A percentile compares a stretch with the other conserved stretches of the same genome.
Evolutionary conservation across 2,113 vertebrate genomes (phyloP).

Genomic region (Aepyceros melampus): DNA sequence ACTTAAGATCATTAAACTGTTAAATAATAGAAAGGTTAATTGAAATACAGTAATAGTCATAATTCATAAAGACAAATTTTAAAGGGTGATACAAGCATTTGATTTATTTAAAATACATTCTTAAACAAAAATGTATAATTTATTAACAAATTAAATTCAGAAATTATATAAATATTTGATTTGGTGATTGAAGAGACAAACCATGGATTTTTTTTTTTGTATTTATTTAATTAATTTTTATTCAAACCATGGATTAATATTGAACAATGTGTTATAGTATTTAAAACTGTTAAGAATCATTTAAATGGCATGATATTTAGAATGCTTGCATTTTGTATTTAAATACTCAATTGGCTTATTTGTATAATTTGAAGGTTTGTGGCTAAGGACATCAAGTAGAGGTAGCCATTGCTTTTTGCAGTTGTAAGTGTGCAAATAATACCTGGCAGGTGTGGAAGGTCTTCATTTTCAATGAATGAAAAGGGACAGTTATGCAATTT

Average conservation of each 20-base stretch:
- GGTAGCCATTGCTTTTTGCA: not conserved
- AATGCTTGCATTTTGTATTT: conserved; percentile 7
- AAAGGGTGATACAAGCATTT: not conserved
- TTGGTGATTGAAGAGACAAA: conserved; percentile 16
- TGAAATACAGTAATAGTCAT: conserved; percentile 20
- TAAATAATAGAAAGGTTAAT: conserved; percentile 43
- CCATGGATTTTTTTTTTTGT: too few relatives aligned
- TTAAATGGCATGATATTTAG: not conserved
- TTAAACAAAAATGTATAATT: conserved; percentile 39
- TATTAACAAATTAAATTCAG: conserved; percentile 33
- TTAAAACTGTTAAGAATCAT: conserved; percentile 6
- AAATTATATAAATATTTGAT: conserved; percentile 50
- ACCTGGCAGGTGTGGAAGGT: not conserved
- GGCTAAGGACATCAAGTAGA: not conserved
- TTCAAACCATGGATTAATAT: conserved; percentile 4
- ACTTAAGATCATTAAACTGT: conserved; percentile 21
- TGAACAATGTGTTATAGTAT: not conserved
- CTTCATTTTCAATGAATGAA: conserved; percentile 13
- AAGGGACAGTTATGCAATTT: conserved; percentile 3
- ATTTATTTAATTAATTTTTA: too few relatives aligned
- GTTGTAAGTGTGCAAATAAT: not conserved
- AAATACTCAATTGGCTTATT: not conserved
- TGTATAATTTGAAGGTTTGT: not conserved
- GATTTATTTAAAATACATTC: conserved; percentile 46
- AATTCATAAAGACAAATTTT: conserved; percentile 35